These are phyloP conservation scores for Formicarius rufipectus DNA, from an alignment of 2,113 vertebrate genomes.

Conservation along the genomic window DNA sequence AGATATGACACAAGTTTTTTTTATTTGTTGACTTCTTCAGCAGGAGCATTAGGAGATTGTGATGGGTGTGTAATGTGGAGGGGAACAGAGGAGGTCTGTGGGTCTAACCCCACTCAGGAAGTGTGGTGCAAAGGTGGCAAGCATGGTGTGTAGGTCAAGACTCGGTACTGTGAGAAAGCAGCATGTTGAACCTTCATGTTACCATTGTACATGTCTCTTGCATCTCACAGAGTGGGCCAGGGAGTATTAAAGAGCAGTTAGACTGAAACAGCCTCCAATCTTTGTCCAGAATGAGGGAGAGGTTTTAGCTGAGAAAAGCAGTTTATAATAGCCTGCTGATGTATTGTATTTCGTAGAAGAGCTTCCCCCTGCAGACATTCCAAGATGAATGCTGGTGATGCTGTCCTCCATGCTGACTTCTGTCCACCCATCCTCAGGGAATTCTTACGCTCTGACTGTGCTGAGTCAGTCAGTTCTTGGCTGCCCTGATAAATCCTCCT, in stretches of 20 bases:
- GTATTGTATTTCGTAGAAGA: neutral
- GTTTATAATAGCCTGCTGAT: neutral
- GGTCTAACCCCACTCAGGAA: neutral
- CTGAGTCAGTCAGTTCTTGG: conserved; percentile 2
- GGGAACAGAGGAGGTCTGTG: neutral
- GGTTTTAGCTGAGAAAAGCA: neutral
- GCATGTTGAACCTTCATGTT: neutral
- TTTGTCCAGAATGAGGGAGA: neutral
- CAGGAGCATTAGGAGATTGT: neutral
- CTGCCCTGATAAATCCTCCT: neutral
- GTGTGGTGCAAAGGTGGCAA: neutral
- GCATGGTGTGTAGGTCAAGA: neutral
- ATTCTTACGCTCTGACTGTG: neutral
- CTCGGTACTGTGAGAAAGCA: neutral
- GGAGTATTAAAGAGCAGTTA: neutral
- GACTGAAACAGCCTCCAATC: neutral
- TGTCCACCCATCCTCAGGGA: neutral
- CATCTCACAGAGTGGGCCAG: neutral
- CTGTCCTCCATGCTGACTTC: neutral
- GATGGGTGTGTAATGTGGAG: neutral
- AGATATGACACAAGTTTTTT: neutral
- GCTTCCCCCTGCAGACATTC: neutral
- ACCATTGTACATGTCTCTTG: neutral
- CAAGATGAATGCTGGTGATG: fast-evolving
- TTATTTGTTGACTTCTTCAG: neutral